Base-by-base conservation (phyloP, 2,113 vertebrate genomes). In the Lanius ludovicianus region DNA sequence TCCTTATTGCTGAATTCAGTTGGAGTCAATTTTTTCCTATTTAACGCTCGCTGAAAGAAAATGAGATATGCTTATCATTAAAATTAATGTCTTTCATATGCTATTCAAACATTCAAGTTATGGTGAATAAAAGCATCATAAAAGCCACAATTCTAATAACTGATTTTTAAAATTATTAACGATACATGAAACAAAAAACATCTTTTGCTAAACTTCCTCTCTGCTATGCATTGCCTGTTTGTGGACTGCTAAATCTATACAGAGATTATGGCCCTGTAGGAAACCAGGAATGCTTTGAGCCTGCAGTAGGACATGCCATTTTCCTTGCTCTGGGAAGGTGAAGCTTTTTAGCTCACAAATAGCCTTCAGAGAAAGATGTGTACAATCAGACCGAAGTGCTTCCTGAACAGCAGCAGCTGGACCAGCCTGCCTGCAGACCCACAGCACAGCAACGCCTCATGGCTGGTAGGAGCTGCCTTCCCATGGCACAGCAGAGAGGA, bases 1-100 rank as follows among this genome's bases (percentile, higher is more conserved):
- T 97, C 97, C 97, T 99, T 99, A 96, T 95, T 98, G 98, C 97
- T 98, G 87, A 97, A 97, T 97, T 99, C 99, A 95, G 97, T 88
- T 92, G 98, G 86, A 90, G 95, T 90, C 93, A 98, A 84, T 94
- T 98, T 99, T 97, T 98, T 98, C 94, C 97, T 97, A 85, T 95
- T 97, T 97, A 98, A 96, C 82, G 95, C 96, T 96, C 97, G 96
- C 98, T 98, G 97, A 97, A 98, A 98, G 86, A 97, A 97, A 97
- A 87, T 55, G 87, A 97, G 80, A 97, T 64, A 97, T 33, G 83
- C 35, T 46, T 55, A 55, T 75, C 55, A 91, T 92, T 93, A 90
- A 71, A 90, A 74, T 65, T 7, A 69, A 21, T 39, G 39, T 67
- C 24, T 90, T 94, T 80, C 52, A 93, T 10, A 76, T 9, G 25